A percentile compares a stretch with the other conserved stretches of the same genome.
Evolutionary conservation across 2,888 invertebrate genomes (phyloP).

Genomic region (Carpatolechia fugitivella): DNA sequence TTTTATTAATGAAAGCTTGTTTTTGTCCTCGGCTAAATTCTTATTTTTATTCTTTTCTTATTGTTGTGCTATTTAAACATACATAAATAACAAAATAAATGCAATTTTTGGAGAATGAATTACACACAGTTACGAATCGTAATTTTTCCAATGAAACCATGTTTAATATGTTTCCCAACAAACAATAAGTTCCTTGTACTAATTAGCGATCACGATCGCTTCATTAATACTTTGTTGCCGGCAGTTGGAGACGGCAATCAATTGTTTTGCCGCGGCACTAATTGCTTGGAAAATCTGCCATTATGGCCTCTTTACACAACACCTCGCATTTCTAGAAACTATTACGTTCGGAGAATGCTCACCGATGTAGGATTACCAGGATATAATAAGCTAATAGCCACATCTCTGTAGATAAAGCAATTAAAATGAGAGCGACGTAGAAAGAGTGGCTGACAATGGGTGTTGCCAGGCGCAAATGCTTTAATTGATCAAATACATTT

Average conservation of each 20-base stretch:
- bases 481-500: neutral
- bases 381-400: neutral
- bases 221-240: constrained; percentile 1
- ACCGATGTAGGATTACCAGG: neutral
- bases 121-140: too few species aligned
- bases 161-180: neutral
- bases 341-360: constrained; percentile 6
- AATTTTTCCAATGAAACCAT: neutral
- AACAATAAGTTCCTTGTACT: constrained; percentile 7
- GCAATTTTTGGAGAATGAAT: too few species aligned
- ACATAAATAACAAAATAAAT: too few species aligned
- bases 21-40: too few species aligned
- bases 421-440: neutral
- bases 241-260: neutral
- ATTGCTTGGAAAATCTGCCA: constrained; percentile 39
- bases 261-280: constrained; percentile 39
- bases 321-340: constrained; percentile 15
- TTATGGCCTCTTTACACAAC: constrained; percentile 26
- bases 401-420: neutral
- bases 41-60: too few species aligned
- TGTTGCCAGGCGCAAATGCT: too few species aligned
- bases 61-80: too few species aligned
- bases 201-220: constrained; percentile 16
- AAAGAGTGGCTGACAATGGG: too few species aligned
- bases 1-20: too few species aligned